phyloP scores from a whole-genome alignment of 2,113 vertebrate genomes.

The Micronisus gabar region DNA sequence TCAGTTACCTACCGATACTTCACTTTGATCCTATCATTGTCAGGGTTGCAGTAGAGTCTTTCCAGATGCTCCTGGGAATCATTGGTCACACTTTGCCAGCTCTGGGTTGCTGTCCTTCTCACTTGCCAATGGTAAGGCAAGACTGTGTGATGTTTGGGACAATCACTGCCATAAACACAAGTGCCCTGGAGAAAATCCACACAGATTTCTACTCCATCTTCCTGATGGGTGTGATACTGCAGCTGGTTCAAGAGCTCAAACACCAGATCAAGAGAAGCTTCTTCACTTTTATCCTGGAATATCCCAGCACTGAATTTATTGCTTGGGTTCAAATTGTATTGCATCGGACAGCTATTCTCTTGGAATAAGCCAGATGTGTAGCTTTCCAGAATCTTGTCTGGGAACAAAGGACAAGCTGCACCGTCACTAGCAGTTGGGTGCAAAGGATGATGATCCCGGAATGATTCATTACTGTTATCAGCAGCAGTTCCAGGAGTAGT shows the following conservation, averaged over 20 bases:
- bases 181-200: conserved; percentile 94
- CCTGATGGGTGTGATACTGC: conserved; percentile 96
- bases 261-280: conserved; percentile 94
- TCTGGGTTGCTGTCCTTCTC: conserved; percentile 81
- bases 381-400: conserved; percentile 82
- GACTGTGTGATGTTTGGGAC: conserved; percentile 92
- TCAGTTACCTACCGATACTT: conserved; percentile 87
- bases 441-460: conserved; percentile 72
- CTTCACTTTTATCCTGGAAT: conserved; percentile 96
- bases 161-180: conserved; percentile 91
- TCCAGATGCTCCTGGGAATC: conserved; percentile 98
- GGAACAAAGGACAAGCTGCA: conserved; percentile 73
- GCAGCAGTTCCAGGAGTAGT: conserved; percentile 59
- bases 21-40: conserved; percentile 92
- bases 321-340: conserved; percentile 70
- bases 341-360: conserved; percentile 74
- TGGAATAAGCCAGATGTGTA: conserved; percentile 76
- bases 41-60: conserved; percentile 97
- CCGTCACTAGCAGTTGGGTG: conserved; percentile 64
- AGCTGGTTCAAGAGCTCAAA: conserved; percentile 97
- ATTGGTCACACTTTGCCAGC: conserved; percentile 92
- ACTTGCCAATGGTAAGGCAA: conserved; percentile 98
- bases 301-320: conserved; percentile 80
- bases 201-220: conserved; percentile 89
- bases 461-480: conserved; percentile 62